Conservation (phyloP, 2,113 vertebrate genomes). For the Spea bombifrons region DNA sequence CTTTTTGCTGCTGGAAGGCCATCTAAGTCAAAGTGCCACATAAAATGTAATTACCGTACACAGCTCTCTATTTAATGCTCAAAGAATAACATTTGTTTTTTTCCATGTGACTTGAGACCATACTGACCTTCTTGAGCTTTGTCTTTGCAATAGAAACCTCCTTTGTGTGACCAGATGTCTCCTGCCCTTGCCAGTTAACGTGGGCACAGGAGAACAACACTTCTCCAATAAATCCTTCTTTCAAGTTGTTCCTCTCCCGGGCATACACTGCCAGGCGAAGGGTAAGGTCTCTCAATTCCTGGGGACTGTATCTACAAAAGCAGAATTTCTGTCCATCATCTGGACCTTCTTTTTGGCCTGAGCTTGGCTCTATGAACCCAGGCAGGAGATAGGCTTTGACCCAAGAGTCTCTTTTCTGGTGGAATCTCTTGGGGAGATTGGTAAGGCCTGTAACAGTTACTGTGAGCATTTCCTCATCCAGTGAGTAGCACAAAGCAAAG, state of each 20-base stretch:
- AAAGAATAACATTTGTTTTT: no score
- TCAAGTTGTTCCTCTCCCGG: slow-evolving; percentile 65
- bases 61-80: no score
- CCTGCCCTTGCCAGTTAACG: slow-evolving; percentile 62
- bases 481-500: slow-evolving; percentile 67
- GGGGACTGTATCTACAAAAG: slow-evolving; percentile 61
- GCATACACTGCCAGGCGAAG: slow-evolving; percentile 65
- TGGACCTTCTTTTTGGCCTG: slow-evolving; percentile 56
- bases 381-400: slow-evolving; percentile 67
- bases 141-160: slow-evolving; percentile 64
- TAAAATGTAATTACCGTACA: no score
- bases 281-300: slow-evolving; percentile 63
- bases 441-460: slow-evolving; percentile 66
- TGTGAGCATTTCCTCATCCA: slow-evolving; percentile 55
- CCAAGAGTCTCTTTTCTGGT: slow-evolving; percentile 45
- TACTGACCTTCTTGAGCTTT: slow-evolving; percentile 73
- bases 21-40: no score
- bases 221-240: slow-evolving; percentile 65
- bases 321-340: slow-evolving; percentile 60
- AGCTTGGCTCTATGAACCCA: slow-evolving; percentile 50
- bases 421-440: slow-evolving; percentile 57
- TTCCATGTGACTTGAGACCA: no score
- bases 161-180: slow-evolving; percentile 57
- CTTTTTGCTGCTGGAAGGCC: no score
- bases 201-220: slow-evolving; percentile 69